Conservation (phyloP, 2,113 vertebrate species). For the Cyphomyrus discorhynchus region DNA sequence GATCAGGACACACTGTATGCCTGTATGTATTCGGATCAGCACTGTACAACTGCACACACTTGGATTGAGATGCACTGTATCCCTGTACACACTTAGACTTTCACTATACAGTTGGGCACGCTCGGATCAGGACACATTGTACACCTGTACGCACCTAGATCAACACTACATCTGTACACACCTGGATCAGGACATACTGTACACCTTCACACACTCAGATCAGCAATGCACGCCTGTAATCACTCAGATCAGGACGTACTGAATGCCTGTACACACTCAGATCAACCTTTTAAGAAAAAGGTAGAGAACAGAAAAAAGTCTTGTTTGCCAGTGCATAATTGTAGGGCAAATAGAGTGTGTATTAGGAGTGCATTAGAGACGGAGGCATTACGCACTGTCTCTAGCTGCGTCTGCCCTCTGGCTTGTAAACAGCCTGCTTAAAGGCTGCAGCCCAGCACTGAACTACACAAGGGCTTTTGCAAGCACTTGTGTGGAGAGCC, state of each 20-base stretch:
- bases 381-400: neutral
- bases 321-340: neutral
- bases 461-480: constrained; percentile 1
- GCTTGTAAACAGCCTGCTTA: neutral
- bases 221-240: neutral
- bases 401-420: neutral
- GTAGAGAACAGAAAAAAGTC: neutral
- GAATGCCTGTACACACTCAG: neutral
- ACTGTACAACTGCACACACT: neutral
- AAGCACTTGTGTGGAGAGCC: constrained; percentile 20
- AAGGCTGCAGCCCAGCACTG: neutral
- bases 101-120: neutral
- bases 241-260: neutral
- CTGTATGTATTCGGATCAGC: neutral
- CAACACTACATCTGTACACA: neutral
- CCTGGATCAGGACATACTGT: neutral
- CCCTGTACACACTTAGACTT: neutral
- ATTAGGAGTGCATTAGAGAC: neutral
- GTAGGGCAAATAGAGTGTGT: neutral
- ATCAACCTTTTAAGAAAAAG: neutral
- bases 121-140: neutral
- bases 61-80: neutral
- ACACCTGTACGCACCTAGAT: neutral
- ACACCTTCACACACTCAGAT: neutral
- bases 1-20: neutral